Evolutionary conservation across 2,113 vertebrate genomes (phyloP).

Genomic region (Malaclemys terrapin): DNA sequence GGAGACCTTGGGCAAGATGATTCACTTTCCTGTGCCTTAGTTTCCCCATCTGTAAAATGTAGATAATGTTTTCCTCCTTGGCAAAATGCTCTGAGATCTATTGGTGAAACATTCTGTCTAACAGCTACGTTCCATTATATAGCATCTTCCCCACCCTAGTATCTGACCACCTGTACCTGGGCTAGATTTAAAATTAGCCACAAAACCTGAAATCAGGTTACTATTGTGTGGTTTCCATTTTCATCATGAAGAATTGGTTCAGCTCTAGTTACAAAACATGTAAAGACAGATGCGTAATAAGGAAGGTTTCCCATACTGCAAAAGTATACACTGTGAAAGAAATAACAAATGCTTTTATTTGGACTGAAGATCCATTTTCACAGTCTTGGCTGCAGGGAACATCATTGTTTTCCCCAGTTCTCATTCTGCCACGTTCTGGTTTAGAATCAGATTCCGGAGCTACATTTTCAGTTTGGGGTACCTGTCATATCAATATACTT

Average conservation of each 20-base stretch:
- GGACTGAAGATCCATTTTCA: not conserved
- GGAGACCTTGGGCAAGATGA: not conserved
- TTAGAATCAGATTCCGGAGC: not conserved
- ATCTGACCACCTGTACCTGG: not conserved
- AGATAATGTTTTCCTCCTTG: not conserved
- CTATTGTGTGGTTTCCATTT: not conserved
- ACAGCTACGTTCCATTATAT: not conserved
- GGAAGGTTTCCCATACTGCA: not conserved
- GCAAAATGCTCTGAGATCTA: not conserved
- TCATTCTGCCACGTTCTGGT: not conserved
- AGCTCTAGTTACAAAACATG: not conserved
- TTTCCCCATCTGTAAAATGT: not conserved
- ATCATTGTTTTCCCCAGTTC: not conserved
- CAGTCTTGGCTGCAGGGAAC: not conserved
- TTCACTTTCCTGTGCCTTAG: not conserved
- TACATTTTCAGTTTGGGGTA: not conserved
- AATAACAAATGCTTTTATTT: not conserved
- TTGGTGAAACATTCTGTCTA: not conserved
- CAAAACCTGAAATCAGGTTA: not conserved
- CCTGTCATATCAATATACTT: not conserved
- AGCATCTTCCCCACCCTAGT: not conserved
- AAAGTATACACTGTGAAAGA: not conserved
- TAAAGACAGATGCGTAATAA: rapidly evolving
- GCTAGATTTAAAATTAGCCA: not conserved
- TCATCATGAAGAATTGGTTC: not conserved